Percentiles rank a stretch among this genome's conserved stretches.
phyloP scores from a whole-genome alignment of 2,888 invertebrate species.

The Lochmaea crataegi region DNA sequence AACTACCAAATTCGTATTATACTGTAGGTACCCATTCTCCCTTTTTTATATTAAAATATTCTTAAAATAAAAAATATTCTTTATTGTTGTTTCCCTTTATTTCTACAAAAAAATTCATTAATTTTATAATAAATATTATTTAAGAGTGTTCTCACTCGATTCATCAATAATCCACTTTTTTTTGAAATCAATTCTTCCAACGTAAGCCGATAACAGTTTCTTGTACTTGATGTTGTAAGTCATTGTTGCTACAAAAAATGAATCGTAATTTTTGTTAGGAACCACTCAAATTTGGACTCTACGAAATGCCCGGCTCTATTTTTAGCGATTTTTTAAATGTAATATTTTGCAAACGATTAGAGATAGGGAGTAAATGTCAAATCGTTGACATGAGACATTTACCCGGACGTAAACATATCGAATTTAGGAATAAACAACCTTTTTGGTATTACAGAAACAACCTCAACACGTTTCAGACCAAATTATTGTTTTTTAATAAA shows the following conservation, averaged over 20 bases:
- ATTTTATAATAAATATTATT: constrained; percentile 1
- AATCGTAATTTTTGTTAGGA: constrained; percentile 7
- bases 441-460: no score
- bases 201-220: constrained; percentile 44
- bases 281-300: not conserved
- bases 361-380: not conserved
- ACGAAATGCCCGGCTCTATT: not conserved
- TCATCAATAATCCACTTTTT: constrained; percentile 40
- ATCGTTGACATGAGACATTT: no score
- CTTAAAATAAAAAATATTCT: not conserved
- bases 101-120: constrained; percentile 14
- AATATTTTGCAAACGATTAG: not conserved
- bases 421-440: no score
- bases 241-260: constrained; percentile 39
- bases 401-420: no score
- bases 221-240: constrained; percentile 47
- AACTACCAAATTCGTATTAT: not conserved
- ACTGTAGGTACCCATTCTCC: constrained; percentile 32
- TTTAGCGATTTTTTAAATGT: not conserved
- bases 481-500: no score
- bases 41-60: constrained; percentile 12
- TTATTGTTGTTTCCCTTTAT: not conserved
- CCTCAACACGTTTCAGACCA: no score
- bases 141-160: constrained; percentile 18
- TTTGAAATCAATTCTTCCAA: constrained; percentile 42